phyloP scores from a whole-genome alignment of 2,113 vertebrate species.

The Hemiprocne comata region DNA sequence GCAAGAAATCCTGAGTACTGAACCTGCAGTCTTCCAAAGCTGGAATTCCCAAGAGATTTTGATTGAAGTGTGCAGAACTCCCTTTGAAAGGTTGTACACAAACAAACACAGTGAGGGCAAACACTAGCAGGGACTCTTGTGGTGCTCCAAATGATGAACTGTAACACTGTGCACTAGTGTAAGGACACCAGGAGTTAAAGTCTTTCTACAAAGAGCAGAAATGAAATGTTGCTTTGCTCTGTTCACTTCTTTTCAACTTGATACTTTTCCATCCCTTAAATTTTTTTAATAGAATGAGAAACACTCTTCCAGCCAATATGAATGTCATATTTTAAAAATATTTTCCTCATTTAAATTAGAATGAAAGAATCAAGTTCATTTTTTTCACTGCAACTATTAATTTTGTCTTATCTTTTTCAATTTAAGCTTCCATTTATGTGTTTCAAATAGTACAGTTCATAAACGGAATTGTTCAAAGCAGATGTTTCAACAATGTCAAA shows the following conservation, averaged over 20 bases:
- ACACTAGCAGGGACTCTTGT: accelerated
- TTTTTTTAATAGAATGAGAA: not conserved
- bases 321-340: not conserved
- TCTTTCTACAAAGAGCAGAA: not conserved
- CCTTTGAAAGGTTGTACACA: not conserved
- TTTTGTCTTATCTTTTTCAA: not conserved
- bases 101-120: not conserved
- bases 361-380: not conserved
- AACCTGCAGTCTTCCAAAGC: not conserved
- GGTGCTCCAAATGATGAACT: not conserved
- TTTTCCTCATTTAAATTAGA: not conserved
- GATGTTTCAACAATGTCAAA: constrained; percentile 22
- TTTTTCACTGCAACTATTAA: not conserved
- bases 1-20: not conserved
- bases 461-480: constrained; percentile 14
- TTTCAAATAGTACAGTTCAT: not conserved
- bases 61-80: not conserved
- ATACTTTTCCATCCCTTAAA: not conserved
- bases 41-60: not conserved
- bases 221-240: not conserved
- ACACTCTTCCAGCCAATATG: not conserved
- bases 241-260: not conserved
- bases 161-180: not conserved
- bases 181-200: not conserved
- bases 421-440: not conserved